Evolutionary conservation across 2,113 vertebrate species (phyloP).

Genomic region (Sigmodon hispidus): DNA sequence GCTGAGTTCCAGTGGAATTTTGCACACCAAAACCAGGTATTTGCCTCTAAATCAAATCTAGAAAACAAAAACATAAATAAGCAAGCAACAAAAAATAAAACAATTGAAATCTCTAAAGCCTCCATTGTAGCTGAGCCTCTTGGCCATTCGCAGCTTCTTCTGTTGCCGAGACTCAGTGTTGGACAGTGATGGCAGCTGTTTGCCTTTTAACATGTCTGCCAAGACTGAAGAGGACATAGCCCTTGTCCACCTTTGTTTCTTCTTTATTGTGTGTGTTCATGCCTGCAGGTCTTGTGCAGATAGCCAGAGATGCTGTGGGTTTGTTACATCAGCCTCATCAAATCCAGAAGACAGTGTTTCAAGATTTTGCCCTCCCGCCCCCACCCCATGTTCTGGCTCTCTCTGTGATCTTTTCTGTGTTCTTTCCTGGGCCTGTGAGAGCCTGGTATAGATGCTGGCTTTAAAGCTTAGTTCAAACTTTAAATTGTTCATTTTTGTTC

Average conservation of each 20-base stretch:
- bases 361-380: not conserved
- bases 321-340: not conserved
- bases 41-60: not conserved
- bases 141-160: not conserved
- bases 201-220: not conserved
- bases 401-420: not conserved
- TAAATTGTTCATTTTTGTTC: no score
- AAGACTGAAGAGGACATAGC: not conserved
- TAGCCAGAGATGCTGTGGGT: not conserved
- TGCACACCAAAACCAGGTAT: not conserved
- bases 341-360: not conserved
- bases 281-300: not conserved
- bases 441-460: not conserved
- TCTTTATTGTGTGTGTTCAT: not conserved
- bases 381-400: not conserved
- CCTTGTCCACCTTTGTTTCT: not conserved
- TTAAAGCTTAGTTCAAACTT: no score
- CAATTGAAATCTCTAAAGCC: not conserved
- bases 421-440: not conserved
- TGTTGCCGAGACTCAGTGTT: not conserved
- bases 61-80: not conserved
- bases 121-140: not conserved
- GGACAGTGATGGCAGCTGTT: not conserved
- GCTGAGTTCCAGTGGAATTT: no score
- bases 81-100: not conserved